Evolutionary conservation across 2,113 vertebrate genomes (phyloP).

Genomic region (Dolichallabes microphthalmus): DNA sequence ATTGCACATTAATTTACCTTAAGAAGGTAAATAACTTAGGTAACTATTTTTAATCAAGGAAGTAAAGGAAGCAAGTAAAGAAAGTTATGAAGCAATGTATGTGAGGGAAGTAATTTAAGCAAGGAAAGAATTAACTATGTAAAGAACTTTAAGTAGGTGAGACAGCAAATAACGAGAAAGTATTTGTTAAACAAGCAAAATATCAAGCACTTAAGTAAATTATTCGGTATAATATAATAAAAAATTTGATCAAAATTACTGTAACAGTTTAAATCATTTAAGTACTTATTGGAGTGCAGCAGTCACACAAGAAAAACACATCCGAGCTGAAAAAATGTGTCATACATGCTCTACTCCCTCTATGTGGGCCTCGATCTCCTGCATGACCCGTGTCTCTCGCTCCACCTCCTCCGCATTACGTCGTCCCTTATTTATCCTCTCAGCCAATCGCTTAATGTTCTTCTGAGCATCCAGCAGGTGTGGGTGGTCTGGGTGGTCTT

Average conservation of each 20-base stretch:
- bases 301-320: not conserved
- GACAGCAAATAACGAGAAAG: not conserved
- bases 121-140: too few relatives aligned
- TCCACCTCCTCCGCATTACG: constrained; percentile 92
- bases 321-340: not conserved
- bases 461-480: constrained; percentile 89
- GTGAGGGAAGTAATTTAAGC: not conserved
- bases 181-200: not conserved
- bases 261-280: not conserved
- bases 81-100: not conserved
- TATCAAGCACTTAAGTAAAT: too few relatives aligned
- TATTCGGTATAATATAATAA: not conserved
- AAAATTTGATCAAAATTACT: not conserved
- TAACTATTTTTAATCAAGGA: not conserved
- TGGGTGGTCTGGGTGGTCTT: constrained; percentile 89
- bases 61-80: not conserved
- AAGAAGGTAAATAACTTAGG: not conserved
- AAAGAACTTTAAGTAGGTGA: not conserved
- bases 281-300: not conserved
- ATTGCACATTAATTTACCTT: too few relatives aligned
- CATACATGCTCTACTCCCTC: constrained; percentile 95
- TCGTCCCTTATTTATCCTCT: constrained; percentile 96
- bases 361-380: constrained; percentile 97
- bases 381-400: constrained; percentile 88
- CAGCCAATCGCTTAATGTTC: constrained; percentile 92